These are phyloP conservation scores for Patella ulyssiponensis DNA, from an alignment of 2,888 invertebrate species.

Conservation along the genomic window DNA sequence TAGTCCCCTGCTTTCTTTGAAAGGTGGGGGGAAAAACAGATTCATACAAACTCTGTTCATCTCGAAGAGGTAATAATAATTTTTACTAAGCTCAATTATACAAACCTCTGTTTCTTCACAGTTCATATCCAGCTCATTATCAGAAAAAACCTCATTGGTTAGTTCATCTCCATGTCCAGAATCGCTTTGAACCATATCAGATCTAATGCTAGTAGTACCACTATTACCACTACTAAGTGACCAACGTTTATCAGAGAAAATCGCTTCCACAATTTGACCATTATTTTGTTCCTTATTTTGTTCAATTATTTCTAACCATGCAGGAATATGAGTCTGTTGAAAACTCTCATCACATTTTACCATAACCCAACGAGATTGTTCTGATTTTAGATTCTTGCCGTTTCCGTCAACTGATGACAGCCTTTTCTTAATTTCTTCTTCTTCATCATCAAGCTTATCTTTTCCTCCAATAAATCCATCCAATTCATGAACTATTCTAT, in stretches of 20 bases:
- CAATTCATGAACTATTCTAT: neutral
- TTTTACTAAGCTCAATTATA: neutral
- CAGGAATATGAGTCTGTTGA: neutral
- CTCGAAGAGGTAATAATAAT: no score
- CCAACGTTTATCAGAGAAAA: no score
- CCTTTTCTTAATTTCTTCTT: neutral
- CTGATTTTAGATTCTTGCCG: neutral
- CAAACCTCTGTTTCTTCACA: neutral
- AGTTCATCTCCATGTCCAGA: neutral
- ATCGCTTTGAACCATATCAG: neutral
- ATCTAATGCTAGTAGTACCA: neutral
- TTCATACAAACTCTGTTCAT: no score
- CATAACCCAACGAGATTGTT: slow-evolving; percentile 1
- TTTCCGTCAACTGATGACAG: neutral
- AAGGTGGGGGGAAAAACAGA: no score
- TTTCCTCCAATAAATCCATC: neutral
- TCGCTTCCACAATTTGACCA: no score
- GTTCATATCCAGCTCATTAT: neutral
- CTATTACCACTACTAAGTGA: neutral
- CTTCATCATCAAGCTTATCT: neutral
- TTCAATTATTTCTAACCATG: neutral
- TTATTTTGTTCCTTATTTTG: neutral
- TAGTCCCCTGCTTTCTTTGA: no score
- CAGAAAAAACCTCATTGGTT: neutral
- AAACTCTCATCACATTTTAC: neutral